phyloP scores from a whole-genome alignment of 2,113 vertebrate genomes.

The Dascyllus trimaculatus region DNA sequence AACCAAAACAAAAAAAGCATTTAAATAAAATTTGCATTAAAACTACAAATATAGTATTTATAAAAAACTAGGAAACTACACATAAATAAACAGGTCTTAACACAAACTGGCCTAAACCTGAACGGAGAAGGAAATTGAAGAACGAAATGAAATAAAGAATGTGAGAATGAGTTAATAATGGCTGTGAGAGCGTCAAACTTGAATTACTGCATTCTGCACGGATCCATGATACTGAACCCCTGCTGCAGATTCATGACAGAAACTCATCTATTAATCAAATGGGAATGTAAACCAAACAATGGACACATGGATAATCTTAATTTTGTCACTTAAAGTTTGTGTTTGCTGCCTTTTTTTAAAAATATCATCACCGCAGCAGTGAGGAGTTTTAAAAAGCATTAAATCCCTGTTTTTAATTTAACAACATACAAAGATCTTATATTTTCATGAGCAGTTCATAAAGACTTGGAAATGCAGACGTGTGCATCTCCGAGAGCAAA shows the following conservation, averaged over 20 bases:
- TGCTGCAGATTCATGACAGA: neutral
- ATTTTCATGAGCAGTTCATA: neutral
- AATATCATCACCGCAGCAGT: neutral
- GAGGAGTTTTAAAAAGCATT: neutral
- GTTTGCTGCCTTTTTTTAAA: neutral
- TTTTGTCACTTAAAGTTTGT: neutral
- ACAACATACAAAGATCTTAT: too few relatives aligned
- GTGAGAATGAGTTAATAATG: neutral
- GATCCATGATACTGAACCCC: neutral
- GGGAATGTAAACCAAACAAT: constrained; percentile 34
- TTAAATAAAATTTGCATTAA: neutral
- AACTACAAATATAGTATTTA: constrained; percentile 12
- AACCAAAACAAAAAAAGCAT: neutral
- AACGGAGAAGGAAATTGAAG: neutral
- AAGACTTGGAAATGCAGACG: neutral
- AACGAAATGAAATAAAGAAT: neutral
- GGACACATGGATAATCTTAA: neutral
- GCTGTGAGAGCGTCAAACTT: constrained; percentile 1
- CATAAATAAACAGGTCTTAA: constrained; percentile 6
- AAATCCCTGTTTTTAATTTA: neutral
- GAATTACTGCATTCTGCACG: neutral
- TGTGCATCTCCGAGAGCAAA: neutral
- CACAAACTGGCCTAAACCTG: neutral
- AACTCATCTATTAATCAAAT: neutral
- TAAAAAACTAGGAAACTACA: constrained; percentile 1